Evolutionary conservation across 2,888 invertebrate species (phyloP).

Genomic region (Portevinia maculata): DNA sequence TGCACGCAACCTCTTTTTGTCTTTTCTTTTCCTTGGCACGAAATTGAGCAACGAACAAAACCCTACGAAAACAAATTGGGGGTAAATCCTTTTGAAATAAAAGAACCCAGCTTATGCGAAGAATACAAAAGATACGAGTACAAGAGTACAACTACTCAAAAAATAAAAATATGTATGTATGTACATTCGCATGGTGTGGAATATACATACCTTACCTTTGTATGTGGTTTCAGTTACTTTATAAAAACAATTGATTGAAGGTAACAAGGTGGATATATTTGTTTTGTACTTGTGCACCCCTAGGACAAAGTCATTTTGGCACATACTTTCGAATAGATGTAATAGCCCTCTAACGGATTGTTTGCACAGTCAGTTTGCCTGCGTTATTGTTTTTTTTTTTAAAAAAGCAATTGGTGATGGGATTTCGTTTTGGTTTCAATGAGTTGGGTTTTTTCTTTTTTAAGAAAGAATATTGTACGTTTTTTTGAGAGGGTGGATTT

Average conservation of each 20-base stretch:
- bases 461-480: too few species aligned
- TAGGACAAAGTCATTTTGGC: not conserved
- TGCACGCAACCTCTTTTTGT: constrained; percentile 55
- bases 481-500: too few species aligned
- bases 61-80: constrained; percentile 49
- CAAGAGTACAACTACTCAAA: too few species aligned
- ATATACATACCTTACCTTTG: too few species aligned
- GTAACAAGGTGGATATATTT: constrained; percentile 46
- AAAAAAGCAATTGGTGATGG: too few species aligned
- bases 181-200: too few species aligned
- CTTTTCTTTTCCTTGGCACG: constrained; percentile 30
- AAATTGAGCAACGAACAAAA: constrained; percentile 50
- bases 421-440: too few species aligned
- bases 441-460: too few species aligned
- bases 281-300: not conserved
- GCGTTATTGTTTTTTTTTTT: not conserved
- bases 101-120: constrained; percentile 35
- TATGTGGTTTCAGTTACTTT: too few species aligned
- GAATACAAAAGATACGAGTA: constrained; percentile 41
- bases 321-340: not conserved
- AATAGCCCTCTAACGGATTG: not conserved
- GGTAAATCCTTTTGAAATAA: constrained; percentile 45
- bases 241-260: constrained; percentile 50
- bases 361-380: not conserved
- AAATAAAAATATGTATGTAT: too few species aligned